These are phyloP conservation scores for Lobophora halterata DNA, from an alignment of 2,888 invertebrate genomes.

Conservation along the genomic window DNA sequence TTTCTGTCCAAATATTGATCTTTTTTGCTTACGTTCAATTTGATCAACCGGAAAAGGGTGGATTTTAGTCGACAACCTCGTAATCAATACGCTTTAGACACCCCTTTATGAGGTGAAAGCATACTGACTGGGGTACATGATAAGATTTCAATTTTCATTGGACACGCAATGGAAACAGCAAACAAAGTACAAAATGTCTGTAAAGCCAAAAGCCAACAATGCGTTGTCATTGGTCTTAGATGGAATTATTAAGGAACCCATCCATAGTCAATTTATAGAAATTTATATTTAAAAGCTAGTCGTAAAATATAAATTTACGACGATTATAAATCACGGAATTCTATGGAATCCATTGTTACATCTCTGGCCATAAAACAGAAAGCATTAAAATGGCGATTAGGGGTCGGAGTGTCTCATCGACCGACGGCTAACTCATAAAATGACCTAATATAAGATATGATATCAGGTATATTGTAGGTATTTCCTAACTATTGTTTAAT, in stretches of 20 bases:
- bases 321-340: slow-evolving; percentile 47
- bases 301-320: slow-evolving; percentile 40
- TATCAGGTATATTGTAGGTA: slow-evolving; percentile 15
- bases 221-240: slow-evolving; percentile 8
- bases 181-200: slow-evolving; percentile 1
- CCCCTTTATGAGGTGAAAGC: slow-evolving; percentile 47
- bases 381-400: slow-evolving; percentile 52
- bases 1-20: slow-evolving; percentile 78
- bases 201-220: neutral
- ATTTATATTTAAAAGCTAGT: slow-evolving; percentile 28
- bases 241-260: slow-evolving; percentile 18
- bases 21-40: slow-evolving; percentile 70
- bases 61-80: slow-evolving; percentile 53
- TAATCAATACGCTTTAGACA: slow-evolving; percentile 59
- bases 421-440: slow-evolving; percentile 45
- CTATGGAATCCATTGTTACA: slow-evolving; percentile 46
- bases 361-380: slow-evolving; percentile 49
- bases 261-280: slow-evolving; percentile 26
- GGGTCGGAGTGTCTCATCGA: slow-evolving; percentile 50
- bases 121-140: slow-evolving; percentile 20
- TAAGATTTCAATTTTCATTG: slow-evolving; percentile 21
- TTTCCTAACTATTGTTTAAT: no score
- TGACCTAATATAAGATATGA: slow-evolving; percentile 33
- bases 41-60: slow-evolving; percentile 60
- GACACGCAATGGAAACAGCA: slow-evolving; percentile 18